Evolutionary conservation across 1,140 invertebrate species (phyloP).

Genomic region (Drosophila chauvacae): DNA sequence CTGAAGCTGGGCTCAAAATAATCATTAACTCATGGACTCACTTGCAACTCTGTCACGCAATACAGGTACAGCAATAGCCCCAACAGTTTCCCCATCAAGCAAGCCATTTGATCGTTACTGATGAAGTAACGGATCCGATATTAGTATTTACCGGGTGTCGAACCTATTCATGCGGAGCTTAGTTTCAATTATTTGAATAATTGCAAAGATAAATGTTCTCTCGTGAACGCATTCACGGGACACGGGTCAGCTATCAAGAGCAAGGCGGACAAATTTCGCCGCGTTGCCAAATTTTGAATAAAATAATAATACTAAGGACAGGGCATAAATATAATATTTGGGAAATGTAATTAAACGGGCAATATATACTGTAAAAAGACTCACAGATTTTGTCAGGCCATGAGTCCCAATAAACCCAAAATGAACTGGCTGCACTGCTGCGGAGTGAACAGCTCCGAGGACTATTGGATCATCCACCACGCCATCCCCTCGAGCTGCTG

Average conservation of each 20-base stretch:
- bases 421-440: slow-evolving; percentile 74
- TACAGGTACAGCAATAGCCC: slow-evolving; percentile 2
- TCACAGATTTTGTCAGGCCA: too few relatives aligned
- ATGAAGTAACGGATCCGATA: not conserved
- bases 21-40: not conserved
- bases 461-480: slow-evolving; percentile 68
- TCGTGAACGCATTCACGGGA: slow-evolving; percentile 1
- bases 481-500: slow-evolving; percentile 69
- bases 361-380: too few relatives aligned
- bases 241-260: not conserved
- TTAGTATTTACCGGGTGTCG: not conserved
- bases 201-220: not conserved
- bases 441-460: slow-evolving; percentile 69
- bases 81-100: not conserved
- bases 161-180: not conserved
- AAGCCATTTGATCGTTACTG: slow-evolving; percentile 5
- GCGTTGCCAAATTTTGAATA: too few relatives aligned
- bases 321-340: too few relatives aligned
- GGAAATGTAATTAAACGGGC: too few relatives aligned
- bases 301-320: too few relatives aligned
- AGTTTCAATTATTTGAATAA: not conserved
- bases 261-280: too few relatives aligned
- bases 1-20: too few relatives aligned
- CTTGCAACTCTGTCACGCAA: slow-evolving; percentile 3
- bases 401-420: too few relatives aligned